Evolutionary conservation across 2,113 vertebrate genomes (phyloP).

Genomic region (Mirounga angustirostris): DNA sequence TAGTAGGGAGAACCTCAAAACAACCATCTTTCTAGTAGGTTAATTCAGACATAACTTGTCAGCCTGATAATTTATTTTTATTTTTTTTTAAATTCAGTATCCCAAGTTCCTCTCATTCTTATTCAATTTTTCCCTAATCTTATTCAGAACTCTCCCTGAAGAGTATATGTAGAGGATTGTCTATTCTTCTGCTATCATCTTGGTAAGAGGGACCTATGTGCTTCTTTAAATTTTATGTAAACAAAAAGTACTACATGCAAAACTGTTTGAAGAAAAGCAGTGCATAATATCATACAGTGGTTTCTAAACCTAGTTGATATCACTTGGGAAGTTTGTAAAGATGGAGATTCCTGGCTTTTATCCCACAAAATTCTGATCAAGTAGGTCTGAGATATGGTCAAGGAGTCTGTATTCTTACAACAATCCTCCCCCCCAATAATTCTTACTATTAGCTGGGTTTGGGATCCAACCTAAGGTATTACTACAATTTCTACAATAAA

Average conservation of each 20-base stretch:
- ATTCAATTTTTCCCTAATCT: neutral
- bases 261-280: neutral
- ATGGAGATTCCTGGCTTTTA: neutral
- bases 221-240: conserved; percentile 16
- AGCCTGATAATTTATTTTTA: neutral
- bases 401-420: neutral
- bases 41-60: neutral
- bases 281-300: neutral
- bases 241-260: neutral
- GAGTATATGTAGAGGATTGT: neutral
- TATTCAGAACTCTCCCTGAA: neutral
- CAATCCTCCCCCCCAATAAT: neutral
- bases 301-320: neutral
- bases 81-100: too few species aligned
- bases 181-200: neutral
- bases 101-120: neutral
- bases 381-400: neutral
- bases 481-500: neutral
- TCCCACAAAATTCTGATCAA: neutral
- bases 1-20: neutral
- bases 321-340: neutral
- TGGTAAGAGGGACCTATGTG: neutral
- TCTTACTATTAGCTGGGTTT: neutral
- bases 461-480: neutral
- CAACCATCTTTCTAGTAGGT: neutral